Evolutionary conservation across 2,797 vertebrate genomes (phyloP).

Genomic region (Tamandua tetradactyla): DNA sequence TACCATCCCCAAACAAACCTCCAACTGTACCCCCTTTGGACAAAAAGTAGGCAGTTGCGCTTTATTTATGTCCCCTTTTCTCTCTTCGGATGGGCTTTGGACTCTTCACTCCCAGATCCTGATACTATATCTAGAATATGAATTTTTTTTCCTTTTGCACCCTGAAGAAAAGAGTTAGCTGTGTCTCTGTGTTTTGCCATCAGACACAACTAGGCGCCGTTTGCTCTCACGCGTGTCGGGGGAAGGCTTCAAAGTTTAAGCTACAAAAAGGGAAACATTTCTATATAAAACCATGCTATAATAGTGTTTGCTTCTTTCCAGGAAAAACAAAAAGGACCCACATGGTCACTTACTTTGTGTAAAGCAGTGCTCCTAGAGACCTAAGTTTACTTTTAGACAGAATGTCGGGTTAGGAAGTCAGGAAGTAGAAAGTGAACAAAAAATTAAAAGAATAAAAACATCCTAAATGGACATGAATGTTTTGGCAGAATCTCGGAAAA

Average conservation of each 20-base stretch:
- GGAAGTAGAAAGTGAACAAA: constrained; percentile 91
- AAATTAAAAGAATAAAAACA: constrained; percentile 82
- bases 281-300: constrained; percentile 84
- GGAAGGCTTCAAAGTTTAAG: constrained; percentile 78
- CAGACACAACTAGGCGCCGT: constrained; percentile 83
- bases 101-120: constrained; percentile 85
- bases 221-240: constrained; percentile 80
- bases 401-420: constrained; percentile 91
- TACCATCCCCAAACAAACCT: constrained; percentile 85
- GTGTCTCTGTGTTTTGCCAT: constrained; percentile 85
- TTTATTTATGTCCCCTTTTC: constrained; percentile 94
- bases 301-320: constrained; percentile 85
- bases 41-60: constrained; percentile 80
- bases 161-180: constrained; percentile 84
- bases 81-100: constrained; percentile 87
- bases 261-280: constrained; percentile 79
- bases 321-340: constrained; percentile 70
- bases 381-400: constrained; percentile 91
- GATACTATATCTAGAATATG: constrained; percentile 83
- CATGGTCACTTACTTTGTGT: constrained; percentile 89
- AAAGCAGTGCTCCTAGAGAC: constrained; percentile 92
- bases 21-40: constrained; percentile 87
- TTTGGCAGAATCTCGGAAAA: constrained; percentile 90
- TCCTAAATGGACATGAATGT: constrained; percentile 90
- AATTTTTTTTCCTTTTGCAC: constrained; percentile 89